Percentiles rank a stretch among this genome's conserved stretches.
Conservation (phyloP, 2,888 invertebrate genomes). For the Abrostola triplasia region DNA sequence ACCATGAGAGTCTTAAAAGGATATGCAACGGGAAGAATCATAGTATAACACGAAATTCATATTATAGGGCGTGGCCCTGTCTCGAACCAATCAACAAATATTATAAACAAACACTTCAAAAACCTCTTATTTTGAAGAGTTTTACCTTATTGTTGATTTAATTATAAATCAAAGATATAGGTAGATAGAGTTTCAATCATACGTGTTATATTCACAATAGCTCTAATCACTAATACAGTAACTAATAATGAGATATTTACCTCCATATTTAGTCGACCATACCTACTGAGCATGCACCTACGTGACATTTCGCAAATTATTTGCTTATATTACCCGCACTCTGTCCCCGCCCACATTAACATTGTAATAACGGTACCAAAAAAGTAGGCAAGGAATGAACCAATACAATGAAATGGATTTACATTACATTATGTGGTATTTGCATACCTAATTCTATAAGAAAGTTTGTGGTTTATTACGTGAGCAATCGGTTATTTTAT, state of each 20-base stretch:
- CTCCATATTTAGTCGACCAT: background rate
- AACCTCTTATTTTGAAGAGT: no score
- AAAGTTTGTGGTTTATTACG: conserved; percentile 12
- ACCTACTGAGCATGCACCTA: background rate
- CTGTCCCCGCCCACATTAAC: conserved; percentile 26
- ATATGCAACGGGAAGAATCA: no score
- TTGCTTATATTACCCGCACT: conserved; percentile 10
- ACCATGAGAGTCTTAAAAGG: no score
- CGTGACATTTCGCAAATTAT: conserved; percentile 22
- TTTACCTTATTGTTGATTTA: no score
- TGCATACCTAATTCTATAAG: conserved; percentile 12
- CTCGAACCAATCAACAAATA: no score
- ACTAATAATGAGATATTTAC: conserved; percentile 8
- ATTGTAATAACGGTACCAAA: conserved; percentile 32
- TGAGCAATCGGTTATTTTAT: background rate
- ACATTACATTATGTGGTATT: conserved; percentile 32
- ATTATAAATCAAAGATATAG: no score
- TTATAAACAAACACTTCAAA: no score
- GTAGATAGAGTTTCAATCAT: no score
- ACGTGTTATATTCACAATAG: background rate
- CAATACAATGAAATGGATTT: conserved; percentile 37
- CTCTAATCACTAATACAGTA: background rate
- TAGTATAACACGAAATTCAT: no score
- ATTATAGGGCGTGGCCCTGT: no score
- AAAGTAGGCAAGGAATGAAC: conserved; percentile 24